Evolutionary conservation across 2,888 invertebrate species (phyloP), one percentile per base, ranked within the genome.

Genomic region (Mythimna pallens): DNA sequence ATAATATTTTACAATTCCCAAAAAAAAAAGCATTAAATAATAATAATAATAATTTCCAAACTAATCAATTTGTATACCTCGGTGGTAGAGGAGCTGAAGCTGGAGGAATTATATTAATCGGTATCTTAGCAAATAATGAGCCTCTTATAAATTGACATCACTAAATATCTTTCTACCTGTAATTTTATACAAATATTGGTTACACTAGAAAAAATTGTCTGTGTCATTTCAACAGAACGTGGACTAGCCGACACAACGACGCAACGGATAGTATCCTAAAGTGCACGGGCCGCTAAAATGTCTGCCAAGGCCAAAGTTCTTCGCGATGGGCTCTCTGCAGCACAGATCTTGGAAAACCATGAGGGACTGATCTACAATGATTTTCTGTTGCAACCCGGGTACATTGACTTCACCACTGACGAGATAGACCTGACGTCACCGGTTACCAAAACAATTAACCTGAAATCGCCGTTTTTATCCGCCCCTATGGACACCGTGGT

Each of bases 401-500:
- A 97, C 93, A 99, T 99, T 89, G 98, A 99, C 94, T 99, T 99
- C 92, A 97, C 98, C 40, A 98, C 99, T 52, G 98, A 98, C 87
- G 98, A 98, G 90, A 99, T 99, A 69, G 98, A 99, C 87, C 96
- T 99, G 65, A 97, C 98, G 22, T 99, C 99, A 4, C 98, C 98
- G 2, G 96, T 99, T 65, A 99, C 99, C 0, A 98, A 98, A 92
- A 98, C 98, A 87, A 98, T 99, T 81, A 97, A 97, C 69, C 95
- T 99, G 70, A 98, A 99, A 91, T 98, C 99, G 2, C 99, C 99
- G 0, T 95, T 99, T 17, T 99, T 99, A 2, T 99, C 99, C 0
- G 99, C 99, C 1, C 99, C 99, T 0, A 99, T 99, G 99, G 99
- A 99, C 94, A 99, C 99, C 0, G 99, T 99, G 95, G 98, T 99